Percentiles rank a stretch among this genome's conserved stretches.
Evolutionary conservation across 64 coral and sea anemone species (phyloP).

Genomic region (Stichodactyla helianthus): DNA sequence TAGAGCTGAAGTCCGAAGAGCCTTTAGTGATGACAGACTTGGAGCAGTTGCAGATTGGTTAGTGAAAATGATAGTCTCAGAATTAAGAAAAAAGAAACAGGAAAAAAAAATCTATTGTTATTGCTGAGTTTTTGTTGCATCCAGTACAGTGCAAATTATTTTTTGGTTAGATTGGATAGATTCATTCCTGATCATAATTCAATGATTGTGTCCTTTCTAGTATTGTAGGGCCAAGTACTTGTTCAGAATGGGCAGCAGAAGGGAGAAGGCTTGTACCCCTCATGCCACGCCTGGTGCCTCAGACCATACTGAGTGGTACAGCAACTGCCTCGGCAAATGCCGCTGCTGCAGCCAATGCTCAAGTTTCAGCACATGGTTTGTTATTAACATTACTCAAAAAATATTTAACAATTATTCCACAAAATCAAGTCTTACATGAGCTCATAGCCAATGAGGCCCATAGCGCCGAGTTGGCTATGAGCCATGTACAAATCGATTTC

Average conservation of each 20-base stretch:
- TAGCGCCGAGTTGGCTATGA: too few species aligned
- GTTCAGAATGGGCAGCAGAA: slow-evolving; percentile 97
- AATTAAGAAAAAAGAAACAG: background rate
- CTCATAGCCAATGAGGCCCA: too few species aligned
- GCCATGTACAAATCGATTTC: too few species aligned
- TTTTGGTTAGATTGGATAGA: too few species aligned
- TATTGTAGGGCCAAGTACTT: slow-evolving; percentile 86
- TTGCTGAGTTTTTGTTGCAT: background rate
- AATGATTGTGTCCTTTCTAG: slow-evolving; percentile 6
- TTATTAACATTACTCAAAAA: background rate
- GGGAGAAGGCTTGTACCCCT: slow-evolving; percentile 90
- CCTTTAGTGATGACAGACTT: slow-evolving; percentile 94
- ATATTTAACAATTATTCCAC: too few species aligned
- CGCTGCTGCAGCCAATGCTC: slow-evolving; percentile 85
- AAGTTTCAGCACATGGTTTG: slow-evolving; percentile 54
- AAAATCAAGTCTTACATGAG: too few species aligned
- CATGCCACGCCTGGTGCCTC: slow-evolving; percentile 97
- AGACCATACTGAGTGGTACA: slow-evolving; percentile 86
- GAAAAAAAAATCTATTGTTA: background rate
- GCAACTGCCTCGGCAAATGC: slow-evolving; percentile 93
- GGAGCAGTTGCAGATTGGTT: slow-evolving; percentile 88
- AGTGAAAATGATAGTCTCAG: background rate
- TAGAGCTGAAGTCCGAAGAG: slow-evolving; percentile 93
- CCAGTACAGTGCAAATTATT: background rate
- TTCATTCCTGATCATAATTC: too few species aligned